Base-by-base conservation (phyloP, 2,888 invertebrate genomes). In the Thalpophila matura region DNA sequence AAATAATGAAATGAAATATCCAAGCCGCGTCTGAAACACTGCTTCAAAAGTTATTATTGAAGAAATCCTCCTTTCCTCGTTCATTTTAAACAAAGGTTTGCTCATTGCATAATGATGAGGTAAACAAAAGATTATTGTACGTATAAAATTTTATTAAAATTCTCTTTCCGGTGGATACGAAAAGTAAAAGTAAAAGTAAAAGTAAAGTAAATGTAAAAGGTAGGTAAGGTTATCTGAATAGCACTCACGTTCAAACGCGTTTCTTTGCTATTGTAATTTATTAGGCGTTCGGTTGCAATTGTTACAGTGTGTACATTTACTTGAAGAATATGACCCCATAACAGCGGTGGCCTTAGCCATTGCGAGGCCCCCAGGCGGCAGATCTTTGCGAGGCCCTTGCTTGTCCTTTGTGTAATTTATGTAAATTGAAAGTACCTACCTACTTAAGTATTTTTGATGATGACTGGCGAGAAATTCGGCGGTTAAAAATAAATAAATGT, bases 211-310 rank as follows among this genome's bases (percentile, higher is more conserved):
- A 37, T n/a, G 2, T 38, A 22, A 27, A n/a, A 45, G n/a, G n/a
- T n/a, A n/a, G 14, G 18, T 33, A 12, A 7, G 5, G 12, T 31
- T n/a, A n/a, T n/a, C n/a, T 6, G 22, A 24, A 58, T 40, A 74
- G 47, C 75, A 53, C 22, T 43, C n/a, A 43, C 29, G 18, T 20
- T 35, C 9, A n/a, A 27, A 43, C 18, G 35, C 26, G 54, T 51
- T 40, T 58, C 20, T 31, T 79, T 78, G 81, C 81, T 71, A 62
- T 57, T 58, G 14, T 54, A 31, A 33, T 56, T 38, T 27, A 42
- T 37, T 37, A 78, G 78, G 78, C 81, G 72, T 61, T 68, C 5
- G 5, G 18, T 33, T 43, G 14, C 12, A 35, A 1, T 10, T n/a
- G n/a, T 20, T 10, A 18, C 5, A 10, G 14, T 31, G 20, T 4